These are phyloP conservation scores for Brachypodius melanocephalos DNA, from an alignment of 2,113 vertebrate species.

Conservation along the genomic window DNA sequence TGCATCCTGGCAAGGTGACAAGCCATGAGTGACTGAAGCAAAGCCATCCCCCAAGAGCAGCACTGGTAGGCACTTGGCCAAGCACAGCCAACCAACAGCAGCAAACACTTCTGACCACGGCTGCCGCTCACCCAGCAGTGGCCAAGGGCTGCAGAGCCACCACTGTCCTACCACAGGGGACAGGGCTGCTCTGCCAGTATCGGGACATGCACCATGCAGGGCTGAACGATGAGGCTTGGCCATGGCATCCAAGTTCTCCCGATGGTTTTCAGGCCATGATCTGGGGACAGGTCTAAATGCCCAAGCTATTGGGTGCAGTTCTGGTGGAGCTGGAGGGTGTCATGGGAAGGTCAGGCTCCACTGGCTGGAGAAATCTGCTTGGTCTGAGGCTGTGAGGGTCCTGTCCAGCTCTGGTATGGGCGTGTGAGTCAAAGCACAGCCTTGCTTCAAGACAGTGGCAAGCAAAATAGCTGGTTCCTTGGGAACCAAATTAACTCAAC, in stretches of 20 bases:
- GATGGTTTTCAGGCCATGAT: not conserved
- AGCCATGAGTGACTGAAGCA: not conserved
- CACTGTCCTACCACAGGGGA: fast-evolving
- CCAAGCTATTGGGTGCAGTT: not conserved
- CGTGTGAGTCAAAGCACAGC: not conserved
- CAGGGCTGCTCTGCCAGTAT: fast-evolving
- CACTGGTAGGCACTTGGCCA: not conserved
- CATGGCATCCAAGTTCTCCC: not conserved
- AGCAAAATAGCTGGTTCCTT: not conserved
- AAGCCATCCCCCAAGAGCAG: not conserved
- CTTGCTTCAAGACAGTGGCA: not conserved
- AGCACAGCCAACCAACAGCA: not conserved
- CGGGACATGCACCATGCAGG: fast-evolving
- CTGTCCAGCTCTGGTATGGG: fast-evolving
- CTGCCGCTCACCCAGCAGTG: fast-evolving
- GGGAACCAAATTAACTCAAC: not conserved
- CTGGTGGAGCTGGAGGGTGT: not conserved
- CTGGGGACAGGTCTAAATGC: fast-evolving
- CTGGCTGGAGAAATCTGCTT: not conserved
- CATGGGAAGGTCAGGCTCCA: not conserved
- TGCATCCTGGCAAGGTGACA: not conserved
- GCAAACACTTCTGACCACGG: not conserved
- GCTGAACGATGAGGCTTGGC: fast-evolving
- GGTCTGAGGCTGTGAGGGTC: not conserved
- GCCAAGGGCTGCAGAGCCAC: fast-evolving